phyloP scores from a whole-genome alignment of 92 coral and sea anemone species.

The Umimayanthus kanabou region DNA sequence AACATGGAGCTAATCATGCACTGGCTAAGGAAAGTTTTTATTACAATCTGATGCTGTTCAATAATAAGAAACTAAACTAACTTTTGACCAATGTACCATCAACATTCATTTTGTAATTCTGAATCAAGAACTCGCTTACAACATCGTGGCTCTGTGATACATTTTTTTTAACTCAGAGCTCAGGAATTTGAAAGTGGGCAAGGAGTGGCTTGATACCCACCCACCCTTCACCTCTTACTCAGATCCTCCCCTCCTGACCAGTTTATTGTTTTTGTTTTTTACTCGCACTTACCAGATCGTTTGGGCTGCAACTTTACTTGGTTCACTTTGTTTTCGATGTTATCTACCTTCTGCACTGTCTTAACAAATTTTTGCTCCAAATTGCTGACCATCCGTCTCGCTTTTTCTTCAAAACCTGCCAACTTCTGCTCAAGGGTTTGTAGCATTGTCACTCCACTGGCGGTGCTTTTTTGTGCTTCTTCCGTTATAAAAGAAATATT shows the following conservation, averaged over 20 bases:
- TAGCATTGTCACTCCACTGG: neutral
- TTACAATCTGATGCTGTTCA: too few relatives aligned
- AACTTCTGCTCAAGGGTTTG: constrained; percentile 23
- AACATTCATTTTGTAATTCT: too few relatives aligned
- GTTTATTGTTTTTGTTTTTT: neutral
- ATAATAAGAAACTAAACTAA: too few relatives aligned
- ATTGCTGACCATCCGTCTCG: neutral
- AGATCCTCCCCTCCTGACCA: neutral
- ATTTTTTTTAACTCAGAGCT: too few relatives aligned
- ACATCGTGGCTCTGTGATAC: too few relatives aligned
- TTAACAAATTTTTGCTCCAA: neutral
- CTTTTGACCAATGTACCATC: too few relatives aligned
- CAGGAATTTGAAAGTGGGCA: too few relatives aligned
- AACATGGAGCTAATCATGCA: too few relatives aligned
- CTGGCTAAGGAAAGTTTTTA: too few relatives aligned
- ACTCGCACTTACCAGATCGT: constrained; percentile 7
- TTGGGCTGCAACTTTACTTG: neutral
- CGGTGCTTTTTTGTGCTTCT: constrained; percentile 4
- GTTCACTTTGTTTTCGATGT: constrained; percentile 6
- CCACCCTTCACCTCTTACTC: too few relatives aligned
- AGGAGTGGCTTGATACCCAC: too few relatives aligned
- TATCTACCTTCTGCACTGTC: neutral
- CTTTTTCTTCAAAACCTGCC: constrained; percentile 25
- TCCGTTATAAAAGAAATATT: constrained; percentile 3
- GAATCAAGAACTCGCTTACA: too few relatives aligned